A percentile compares a stretch with the other conserved stretches of the same genome.
These are phyloP conservation scores for Aphis gossypii DNA, from an alignment of 1,140 invertebrate species.

Conservation along the genomic window DNA sequence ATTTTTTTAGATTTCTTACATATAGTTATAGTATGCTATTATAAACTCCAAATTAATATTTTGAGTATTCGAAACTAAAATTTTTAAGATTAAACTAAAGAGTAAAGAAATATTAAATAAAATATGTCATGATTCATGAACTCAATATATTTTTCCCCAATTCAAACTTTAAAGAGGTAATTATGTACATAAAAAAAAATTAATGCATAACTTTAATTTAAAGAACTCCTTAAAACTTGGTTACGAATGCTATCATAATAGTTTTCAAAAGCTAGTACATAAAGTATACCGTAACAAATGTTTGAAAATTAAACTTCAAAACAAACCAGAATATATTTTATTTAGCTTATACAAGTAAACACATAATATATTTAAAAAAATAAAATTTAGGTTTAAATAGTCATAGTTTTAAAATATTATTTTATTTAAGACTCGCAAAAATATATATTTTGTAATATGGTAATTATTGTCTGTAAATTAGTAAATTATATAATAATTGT, in stretches of 20 bases:
- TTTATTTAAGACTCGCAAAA: background rate
- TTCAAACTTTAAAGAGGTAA: background rate
- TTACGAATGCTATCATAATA: background rate
- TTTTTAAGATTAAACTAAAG: background rate
- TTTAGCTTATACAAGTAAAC: background rate
- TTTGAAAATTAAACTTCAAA: background rate
- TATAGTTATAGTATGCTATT: background rate
- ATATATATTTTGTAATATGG: background rate
- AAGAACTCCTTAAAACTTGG: background rate
- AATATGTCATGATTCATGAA: slow-evolving; percentile 1
- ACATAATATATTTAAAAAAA: background rate
- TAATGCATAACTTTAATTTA: background rate
- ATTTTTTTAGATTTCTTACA: background rate
- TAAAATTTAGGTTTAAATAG: too few relatives aligned
- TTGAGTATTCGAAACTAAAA: background rate
- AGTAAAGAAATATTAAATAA: background rate
- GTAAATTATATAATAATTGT: background rate
- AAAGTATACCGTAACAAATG: background rate
- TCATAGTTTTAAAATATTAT: background rate
- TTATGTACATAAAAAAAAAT: background rate
- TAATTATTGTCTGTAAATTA: background rate
- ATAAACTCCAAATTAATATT: background rate
- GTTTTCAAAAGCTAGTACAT: background rate
- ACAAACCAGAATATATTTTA: background rate
- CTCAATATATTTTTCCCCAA: background rate